Conservation (phyloP, 2,113 vertebrate species). For the Kryptolebias marmoratus region DNA sequence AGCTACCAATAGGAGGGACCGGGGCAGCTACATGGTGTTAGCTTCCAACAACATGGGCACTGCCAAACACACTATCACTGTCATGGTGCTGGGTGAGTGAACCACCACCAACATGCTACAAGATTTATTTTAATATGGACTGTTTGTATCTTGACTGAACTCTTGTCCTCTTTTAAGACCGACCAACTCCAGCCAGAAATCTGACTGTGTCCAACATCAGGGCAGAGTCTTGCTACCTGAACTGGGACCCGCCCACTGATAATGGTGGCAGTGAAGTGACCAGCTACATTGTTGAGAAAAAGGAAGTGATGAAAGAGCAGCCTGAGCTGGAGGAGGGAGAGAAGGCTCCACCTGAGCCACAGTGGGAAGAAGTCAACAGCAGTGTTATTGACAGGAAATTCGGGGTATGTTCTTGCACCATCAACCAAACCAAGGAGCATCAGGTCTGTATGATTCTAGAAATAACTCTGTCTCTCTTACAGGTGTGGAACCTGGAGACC, state of each 20-base stretch:
- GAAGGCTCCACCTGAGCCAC: conserved; percentile 77
- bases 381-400: conserved; percentile 88
- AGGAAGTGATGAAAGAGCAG: conserved; percentile 70
- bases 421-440: background rate
- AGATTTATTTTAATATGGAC: background rate
- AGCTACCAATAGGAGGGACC: conserved; percentile 82
- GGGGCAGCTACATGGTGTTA: conserved; percentile 87
- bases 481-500: conserved; percentile 93
- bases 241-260: conserved; percentile 91
- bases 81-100: conserved; percentile 91
- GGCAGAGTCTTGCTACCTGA: conserved; percentile 90
- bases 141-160: background rate
- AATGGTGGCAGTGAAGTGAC: conserved; percentile 95
- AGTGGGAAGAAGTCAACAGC: conserved; percentile 92
- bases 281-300: conserved; percentile 94
- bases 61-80: conserved; percentile 83
- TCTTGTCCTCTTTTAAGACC: conserved; percentile 79
- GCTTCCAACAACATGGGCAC: conserved; percentile 92
- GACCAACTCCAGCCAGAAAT: conserved; percentile 93
- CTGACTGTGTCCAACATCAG: conserved; percentile 90
- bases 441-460: background rate
- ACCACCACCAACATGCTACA: background rate
- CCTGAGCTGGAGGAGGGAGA: conserved; percentile 67
- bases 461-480: conserved; percentile 5
- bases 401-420: conserved; percentile 78